Evolutionary conservation across 2,113 vertebrate species (phyloP), one percentile per base, ranked within the genome.

Genomic region (Gallinago undulata): DNA sequence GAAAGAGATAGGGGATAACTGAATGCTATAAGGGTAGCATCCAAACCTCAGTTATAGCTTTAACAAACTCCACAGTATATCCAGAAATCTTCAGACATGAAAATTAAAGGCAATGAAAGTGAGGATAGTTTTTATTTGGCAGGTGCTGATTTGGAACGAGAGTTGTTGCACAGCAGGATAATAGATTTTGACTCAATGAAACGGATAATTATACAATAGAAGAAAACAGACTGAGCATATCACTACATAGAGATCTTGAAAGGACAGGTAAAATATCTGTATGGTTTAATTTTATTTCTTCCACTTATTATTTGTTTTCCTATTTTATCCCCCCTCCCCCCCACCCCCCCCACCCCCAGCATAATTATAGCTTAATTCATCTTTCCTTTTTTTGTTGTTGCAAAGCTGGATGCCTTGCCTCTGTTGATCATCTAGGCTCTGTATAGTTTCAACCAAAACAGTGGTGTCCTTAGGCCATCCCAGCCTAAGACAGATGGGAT

Each of bases 181-280:
- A 91, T 53, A 68, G 80, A 80, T 87, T 94, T 90, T 91, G 75
- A 89, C 53, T 91, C 81, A 88, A 18, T 69, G n/a, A 84, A 88
- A 67, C 57, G 56, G 56, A 82, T 96, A 97, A 93, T 95, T 95
- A 96, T 28, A 93, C 63, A 96, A 93, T 10, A 63, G 67, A 60
- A 83, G 47, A 79, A 93, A 93, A 82, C 27, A 85, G 48, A 88
- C 55, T 33, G 66, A 83, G 28, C 35, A 79, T 77, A 93, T n/a
- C 35, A 82, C 35, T 82, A 94, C 93, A 92, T 7, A 73, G 56
- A 91, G 10, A 48, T 84, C 47, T 87, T 93, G 37, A 67, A 90
- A 72, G 11, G 87, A 87, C 66, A 91, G 48, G 70, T 92, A 87
- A 96, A 95, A 48, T 87, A 96, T 10, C 57, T 81, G 37, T 73